Evolutionary conservation across 2,888 invertebrate genomes (phyloP).

Genomic region (Eubasilissa splendida): DNA sequence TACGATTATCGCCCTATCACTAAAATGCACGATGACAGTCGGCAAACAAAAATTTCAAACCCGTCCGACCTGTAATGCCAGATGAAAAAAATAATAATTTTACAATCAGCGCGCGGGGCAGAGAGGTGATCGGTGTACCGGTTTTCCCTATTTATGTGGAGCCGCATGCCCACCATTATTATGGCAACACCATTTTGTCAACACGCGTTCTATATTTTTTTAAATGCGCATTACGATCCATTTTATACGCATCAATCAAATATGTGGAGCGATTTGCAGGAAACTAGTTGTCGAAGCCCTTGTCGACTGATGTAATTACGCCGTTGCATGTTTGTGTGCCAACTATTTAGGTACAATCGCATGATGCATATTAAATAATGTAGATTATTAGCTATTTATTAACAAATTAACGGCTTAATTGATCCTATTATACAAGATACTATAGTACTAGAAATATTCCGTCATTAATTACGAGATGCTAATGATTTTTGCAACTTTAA

Average conservation of each 20-base stretch:
- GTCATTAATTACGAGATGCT: too few relatives aligned
- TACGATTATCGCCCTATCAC: slow-evolving; percentile 40
- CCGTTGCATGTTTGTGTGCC: background rate
- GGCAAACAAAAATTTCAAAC: slow-evolving; percentile 54
- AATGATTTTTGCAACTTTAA: too few relatives aligned
- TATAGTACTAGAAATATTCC: too few relatives aligned
- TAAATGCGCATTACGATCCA: slow-evolving; percentile 44
- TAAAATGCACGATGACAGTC: slow-evolving; percentile 54
- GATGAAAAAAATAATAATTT: slow-evolving; percentile 55
- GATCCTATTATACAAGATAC: too few relatives aligned
- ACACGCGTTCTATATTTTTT: slow-evolving; percentile 46
- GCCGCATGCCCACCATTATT: slow-evolving; percentile 57
- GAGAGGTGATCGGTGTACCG: slow-evolving; percentile 49
- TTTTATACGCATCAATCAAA: slow-evolving; percentile 56
- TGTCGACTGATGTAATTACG: slow-evolving; percentile 13
- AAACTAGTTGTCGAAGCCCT: slow-evolving; percentile 25
- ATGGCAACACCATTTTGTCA: slow-evolving; percentile 58
- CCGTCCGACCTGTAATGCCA: slow-evolving; percentile 53
- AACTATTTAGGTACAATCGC: too few relatives aligned
- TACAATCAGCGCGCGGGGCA: slow-evolving; percentile 42
- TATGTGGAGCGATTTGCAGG: slow-evolving; percentile 38
- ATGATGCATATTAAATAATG: too few relatives aligned
- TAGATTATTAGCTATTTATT: too few relatives aligned
- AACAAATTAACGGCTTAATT: too few relatives aligned
- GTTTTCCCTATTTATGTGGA: slow-evolving; percentile 39